Percentiles rank a stretch among this genome's conserved stretches.
phyloP scores from a whole-genome alignment of 2,113 vertebrate species.

The Pelecanoides urinatrix region DNA sequence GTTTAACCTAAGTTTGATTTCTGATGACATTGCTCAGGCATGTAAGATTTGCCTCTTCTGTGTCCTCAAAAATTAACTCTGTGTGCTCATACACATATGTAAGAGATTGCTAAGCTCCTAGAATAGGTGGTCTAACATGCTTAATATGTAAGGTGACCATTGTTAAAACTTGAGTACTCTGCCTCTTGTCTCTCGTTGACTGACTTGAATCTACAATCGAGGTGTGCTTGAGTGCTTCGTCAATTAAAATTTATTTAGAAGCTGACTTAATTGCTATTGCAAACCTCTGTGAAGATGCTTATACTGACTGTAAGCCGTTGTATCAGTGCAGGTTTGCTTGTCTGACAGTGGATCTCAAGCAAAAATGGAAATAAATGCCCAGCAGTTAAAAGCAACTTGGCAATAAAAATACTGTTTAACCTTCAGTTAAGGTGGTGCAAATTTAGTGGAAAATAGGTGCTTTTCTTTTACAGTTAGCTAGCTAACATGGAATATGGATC shows the following conservation, averaged over 20 bases:
- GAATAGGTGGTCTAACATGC: not conserved
- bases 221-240: not conserved
- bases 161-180: not conserved
- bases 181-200: not conserved
- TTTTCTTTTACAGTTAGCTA: not conserved
- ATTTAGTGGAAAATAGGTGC: rapidly evolving
- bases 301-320: not conserved
- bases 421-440: not conserved
- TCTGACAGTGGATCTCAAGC: not conserved
- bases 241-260: not conserved
- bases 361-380: not conserved
- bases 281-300: not conserved
- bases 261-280: not conserved
- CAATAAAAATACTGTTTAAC: not conserved
- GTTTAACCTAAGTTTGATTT: not conserved
- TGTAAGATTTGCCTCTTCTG: not conserved
- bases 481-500: not conserved
- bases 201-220: not conserved
- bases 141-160: not conserved
- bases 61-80: not conserved
- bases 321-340: not conserved
- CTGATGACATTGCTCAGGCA: not conserved
- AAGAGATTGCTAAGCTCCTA: not conserved
- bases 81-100: not conserved
- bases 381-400: not conserved